Percentiles rank a stretch among this genome's conserved stretches.
These are phyloP conservation scores for Drosophila sulfurigaster DNA, from an alignment of 1,140 invertebrate genomes.

Conservation along the genomic window DNA sequence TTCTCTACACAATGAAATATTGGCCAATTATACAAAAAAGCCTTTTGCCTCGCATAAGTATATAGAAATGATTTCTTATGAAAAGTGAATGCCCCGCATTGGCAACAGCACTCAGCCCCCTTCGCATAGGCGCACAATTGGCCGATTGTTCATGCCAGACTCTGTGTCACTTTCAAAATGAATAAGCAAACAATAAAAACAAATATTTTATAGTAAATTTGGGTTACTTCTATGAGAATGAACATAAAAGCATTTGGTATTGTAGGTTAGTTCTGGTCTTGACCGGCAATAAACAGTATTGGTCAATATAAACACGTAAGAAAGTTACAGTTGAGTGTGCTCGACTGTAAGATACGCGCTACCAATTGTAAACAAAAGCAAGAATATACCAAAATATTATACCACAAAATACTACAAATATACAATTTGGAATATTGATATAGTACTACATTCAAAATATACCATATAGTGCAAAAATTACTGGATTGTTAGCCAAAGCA, in stretches of 20 bases:
- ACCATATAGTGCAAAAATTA: too few species aligned
- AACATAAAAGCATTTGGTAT: neutral
- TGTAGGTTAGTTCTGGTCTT: neutral
- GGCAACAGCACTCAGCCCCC: conserved; percentile 31
- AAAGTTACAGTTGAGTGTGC: too few species aligned
- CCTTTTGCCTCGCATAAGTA: conserved; percentile 43
- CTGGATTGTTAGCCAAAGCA: too few species aligned
- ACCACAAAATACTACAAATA: too few species aligned
- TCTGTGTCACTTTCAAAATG: conserved; percentile 18
- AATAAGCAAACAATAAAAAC: neutral
- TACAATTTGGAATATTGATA: too few species aligned
- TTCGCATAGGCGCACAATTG: conserved; percentile 40
- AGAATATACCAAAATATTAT: too few species aligned
- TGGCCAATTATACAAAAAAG: conserved; percentile 69
- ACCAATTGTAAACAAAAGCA: too few species aligned
- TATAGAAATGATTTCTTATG: conserved; percentile 66
- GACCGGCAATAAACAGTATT: neutral
- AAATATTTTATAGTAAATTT: conserved; percentile 12
- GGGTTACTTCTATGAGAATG: conserved; percentile 14
- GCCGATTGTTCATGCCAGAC: conserved; percentile 35
- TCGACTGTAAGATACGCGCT: too few species aligned
- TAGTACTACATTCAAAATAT: too few species aligned
- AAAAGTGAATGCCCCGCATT: conserved; percentile 71
- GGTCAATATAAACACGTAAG: too few species aligned
- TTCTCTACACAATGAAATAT: conserved; percentile 68